These are phyloP conservation scores for Hermaeophaga mercurialis DNA, from an alignment of 2,888 invertebrate species.

Conservation along the genomic window DNA sequence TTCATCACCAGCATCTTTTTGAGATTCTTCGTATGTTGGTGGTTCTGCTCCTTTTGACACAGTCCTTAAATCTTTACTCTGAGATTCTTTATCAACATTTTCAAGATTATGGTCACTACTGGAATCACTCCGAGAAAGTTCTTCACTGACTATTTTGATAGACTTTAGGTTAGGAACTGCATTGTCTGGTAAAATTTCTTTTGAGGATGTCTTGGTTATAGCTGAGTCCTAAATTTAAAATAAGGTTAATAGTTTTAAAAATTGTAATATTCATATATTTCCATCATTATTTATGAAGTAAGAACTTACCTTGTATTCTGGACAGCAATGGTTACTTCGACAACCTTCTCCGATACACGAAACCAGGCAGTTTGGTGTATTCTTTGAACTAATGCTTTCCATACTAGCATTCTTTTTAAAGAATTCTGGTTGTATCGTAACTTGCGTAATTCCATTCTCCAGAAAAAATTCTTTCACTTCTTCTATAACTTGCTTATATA, in stretches of 20 bases:
- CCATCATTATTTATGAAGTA: not conserved
- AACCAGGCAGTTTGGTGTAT: constrained; percentile 54
- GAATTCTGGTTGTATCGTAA: constrained; percentile 90
- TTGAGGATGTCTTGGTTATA: constrained; percentile 35
- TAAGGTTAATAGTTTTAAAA: no score
- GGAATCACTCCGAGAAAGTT: not conserved
- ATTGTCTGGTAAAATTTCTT: constrained; percentile 32
- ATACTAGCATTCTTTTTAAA: constrained; percentile 46
- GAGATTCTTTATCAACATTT: not conserved
- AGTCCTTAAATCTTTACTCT: not conserved
- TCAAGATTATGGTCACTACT: not conserved
- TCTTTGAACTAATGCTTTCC: constrained; percentile 46
- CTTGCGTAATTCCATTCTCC: constrained; percentile 80
- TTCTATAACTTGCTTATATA: constrained; percentile 63
- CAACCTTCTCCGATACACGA: constrained; percentile 56
- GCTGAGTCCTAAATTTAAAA: constrained; percentile 31
- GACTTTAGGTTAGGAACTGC: constrained; percentile 35
- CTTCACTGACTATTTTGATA: constrained; percentile 32
- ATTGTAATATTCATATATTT: no score
- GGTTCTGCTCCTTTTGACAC: not conserved
- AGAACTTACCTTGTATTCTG: constrained; percentile 39
- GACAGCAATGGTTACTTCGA: constrained; percentile 57
- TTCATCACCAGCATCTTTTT: not conserved
- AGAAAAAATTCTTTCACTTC: constrained; percentile 76
- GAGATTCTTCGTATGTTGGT: not conserved